Evolutionary conservation across 2,888 invertebrate species (phyloP).

Genomic region (Tetrapedia diversipes): DNA sequence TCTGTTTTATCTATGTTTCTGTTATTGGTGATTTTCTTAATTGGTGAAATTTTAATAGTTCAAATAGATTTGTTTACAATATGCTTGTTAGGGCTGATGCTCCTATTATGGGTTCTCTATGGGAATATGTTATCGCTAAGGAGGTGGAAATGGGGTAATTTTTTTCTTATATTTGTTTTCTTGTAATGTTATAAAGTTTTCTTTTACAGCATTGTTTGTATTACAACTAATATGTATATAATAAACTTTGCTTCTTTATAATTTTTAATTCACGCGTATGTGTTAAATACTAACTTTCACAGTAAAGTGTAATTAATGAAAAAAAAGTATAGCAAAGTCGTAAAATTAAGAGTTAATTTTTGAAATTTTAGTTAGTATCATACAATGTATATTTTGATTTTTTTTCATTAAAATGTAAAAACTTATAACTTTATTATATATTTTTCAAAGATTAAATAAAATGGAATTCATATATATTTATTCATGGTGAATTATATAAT

Average conservation of each 20-base stretch:
- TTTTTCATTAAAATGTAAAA: background rate
- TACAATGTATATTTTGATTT: no score
- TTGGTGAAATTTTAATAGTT: slow-evolving; percentile 11
- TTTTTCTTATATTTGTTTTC: slow-evolving; percentile 36
- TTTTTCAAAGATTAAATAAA: background rate
- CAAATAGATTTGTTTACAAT: slow-evolving; percentile 66
- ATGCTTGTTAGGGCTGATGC: slow-evolving; percentile 94
- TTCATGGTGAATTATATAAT: no score
- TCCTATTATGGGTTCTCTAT: slow-evolving; percentile 97
- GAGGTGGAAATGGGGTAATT: slow-evolving; percentile 90
- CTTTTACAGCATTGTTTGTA: background rate
- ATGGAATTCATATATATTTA: background rate
- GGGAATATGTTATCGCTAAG: slow-evolving; percentile 93
- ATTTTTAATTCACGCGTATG: background rate
- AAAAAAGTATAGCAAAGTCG: background rate
- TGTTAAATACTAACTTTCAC: no score
- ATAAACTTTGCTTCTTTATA: background rate
- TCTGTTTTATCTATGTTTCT: slow-evolving; percentile 42
- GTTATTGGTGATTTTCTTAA: slow-evolving; percentile 9
- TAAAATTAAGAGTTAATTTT: no score
- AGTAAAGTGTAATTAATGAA: background rate
- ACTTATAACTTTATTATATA: background rate
- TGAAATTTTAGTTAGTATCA: no score
- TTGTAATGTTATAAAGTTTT: slow-evolving; percentile 6
- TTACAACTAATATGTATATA: slow-evolving; percentile 23